phyloP scores from a whole-genome alignment of 2,797 vertebrate genomes.

The Karalla daura region DNA sequence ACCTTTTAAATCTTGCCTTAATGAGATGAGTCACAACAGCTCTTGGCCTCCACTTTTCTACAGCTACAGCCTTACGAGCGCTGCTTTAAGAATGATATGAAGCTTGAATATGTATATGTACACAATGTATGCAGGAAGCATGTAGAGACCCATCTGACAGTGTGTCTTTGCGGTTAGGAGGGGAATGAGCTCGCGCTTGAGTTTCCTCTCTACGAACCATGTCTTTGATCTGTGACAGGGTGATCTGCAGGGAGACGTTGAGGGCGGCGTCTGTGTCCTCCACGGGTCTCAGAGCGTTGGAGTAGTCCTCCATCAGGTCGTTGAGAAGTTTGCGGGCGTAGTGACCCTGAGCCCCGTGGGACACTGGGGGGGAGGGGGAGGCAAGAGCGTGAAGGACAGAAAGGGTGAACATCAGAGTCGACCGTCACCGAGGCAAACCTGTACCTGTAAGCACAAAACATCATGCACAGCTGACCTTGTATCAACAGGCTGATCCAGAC shows the following conservation, averaged over 20 bases:
- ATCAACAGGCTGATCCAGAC: slow-evolving; percentile 78
- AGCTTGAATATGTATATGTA: too few species aligned
- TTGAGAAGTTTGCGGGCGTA: slow-evolving; percentile 93
- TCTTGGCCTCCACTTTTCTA: too few species aligned
- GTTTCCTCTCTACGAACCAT: slow-evolving; percentile 87
- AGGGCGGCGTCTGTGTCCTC: slow-evolving; percentile 95
- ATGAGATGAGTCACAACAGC: too few species aligned
- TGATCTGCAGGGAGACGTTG: slow-evolving; percentile 96
- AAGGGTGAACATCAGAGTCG: not conserved
- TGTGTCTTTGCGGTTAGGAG: not conserved
- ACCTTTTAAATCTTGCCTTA: too few species aligned
- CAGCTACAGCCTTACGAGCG: too few species aligned
- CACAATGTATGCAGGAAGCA: not conserved
- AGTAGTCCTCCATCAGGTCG: slow-evolving; percentile 94
- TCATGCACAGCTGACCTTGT: slow-evolving; percentile 76
- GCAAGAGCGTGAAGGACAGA: not conserved
- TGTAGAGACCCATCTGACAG: not conserved
- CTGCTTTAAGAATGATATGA: too few species aligned
- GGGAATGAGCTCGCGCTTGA: not conserved
- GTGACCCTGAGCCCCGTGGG: slow-evolving; percentile 89
- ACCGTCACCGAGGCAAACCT: not conserved
- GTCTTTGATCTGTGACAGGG: slow-evolving; percentile 97
- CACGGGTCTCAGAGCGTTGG: slow-evolving; percentile 92
- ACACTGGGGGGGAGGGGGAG: slow-evolving; percentile 72
- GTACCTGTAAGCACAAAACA: not conserved